A percentile compares a stretch with the other conserved stretches of the same genome.
phyloP scores from a whole-genome alignment of 1,140 invertebrate species.

The Adelges cooleyi region DNA sequence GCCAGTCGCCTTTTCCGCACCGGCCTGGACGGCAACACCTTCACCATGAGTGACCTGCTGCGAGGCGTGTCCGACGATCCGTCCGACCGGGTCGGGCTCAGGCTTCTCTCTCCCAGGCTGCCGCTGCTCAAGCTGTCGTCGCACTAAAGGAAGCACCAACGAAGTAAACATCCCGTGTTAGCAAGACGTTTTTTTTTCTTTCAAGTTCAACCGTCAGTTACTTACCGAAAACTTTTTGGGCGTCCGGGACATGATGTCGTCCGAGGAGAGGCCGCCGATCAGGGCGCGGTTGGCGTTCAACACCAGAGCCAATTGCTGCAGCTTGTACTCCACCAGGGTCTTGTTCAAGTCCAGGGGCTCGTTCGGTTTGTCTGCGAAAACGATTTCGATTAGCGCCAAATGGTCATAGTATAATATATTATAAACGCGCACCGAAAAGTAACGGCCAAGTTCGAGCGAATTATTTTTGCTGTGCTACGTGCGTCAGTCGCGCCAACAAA shows the following conservation, averaged over 20 bases:
- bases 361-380: constrained; percentile 53
- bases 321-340: constrained; percentile 50
- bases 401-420: too few relatives aligned
- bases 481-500: too few relatives aligned
- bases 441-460: too few relatives aligned
- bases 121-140: constrained; percentile 43
- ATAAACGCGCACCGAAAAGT: too few relatives aligned
- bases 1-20: constrained; percentile 47
- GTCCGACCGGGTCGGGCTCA: constrained; percentile 43
- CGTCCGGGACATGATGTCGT: constrained; percentile 47
- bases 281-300: constrained; percentile 42
- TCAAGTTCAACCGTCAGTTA: too few relatives aligned
- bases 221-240: constrained; percentile 22
- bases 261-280: constrained; percentile 43
- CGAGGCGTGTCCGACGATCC: constrained; percentile 38
- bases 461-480: too few relatives aligned
- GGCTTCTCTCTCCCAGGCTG: constrained; percentile 41
- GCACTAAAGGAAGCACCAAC: constrained; percentile 33
- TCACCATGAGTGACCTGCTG: constrained; percentile 34
- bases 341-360: constrained; percentile 46
- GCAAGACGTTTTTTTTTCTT: not conserved
- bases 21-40: constrained; percentile 39
- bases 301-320: constrained; percentile 53
- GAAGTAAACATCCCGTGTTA: not conserved
- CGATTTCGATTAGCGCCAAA: too few relatives aligned